Evolutionary conservation across 1,140 invertebrate genomes (phyloP), one percentile per base, ranked within the genome.

Genomic region (Lucilia cuprina): DNA sequence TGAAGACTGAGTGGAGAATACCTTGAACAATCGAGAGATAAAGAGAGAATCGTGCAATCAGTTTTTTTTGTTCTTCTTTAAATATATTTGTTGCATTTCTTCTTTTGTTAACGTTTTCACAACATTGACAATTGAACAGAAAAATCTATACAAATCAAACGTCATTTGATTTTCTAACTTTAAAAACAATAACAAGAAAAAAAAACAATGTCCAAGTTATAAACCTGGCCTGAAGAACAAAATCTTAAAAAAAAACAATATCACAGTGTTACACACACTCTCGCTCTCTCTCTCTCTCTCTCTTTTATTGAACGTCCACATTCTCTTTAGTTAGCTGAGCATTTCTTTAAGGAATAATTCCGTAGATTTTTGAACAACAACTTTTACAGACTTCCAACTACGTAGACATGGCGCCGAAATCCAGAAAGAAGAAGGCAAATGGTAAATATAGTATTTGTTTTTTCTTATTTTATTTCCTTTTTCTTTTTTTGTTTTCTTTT

Each of bases 361-460:
- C 25, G 1, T 17, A 41, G 41, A 41, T 14, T 60, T 60, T 60
- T 60, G 1, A 60, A 60, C 14, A 60, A 60, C 55, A 60, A 60
- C 55, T 60, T 30, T 30, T 60, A 60, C 14, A 60, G n/a, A 60
- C n/a, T 21, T 30, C 7, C 25, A 80, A 80, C 47, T 30, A 21
- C 50, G 75, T 78, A 85, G 88, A 89, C 89, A 90, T 90, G 89
- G 89, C 89, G 89, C 89, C 89, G 89, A 90, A 88, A 88, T 89
- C 89, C 87, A 90, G 89, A 90, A 90, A 90, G 88, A 90, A 90
- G 89, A 90, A 90, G 88, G 89, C 89, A 87, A 88, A 90, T 88
- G 89, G 89, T 90, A 90, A 90, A 90, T 90, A 90, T 88, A 90
- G 82, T 75, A 75, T 78, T 83, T 83, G 84, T 80, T 30, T 74